Base-by-base conservation (phyloP, 2,888 invertebrate species). In the Leucozona laternaria region DNA sequence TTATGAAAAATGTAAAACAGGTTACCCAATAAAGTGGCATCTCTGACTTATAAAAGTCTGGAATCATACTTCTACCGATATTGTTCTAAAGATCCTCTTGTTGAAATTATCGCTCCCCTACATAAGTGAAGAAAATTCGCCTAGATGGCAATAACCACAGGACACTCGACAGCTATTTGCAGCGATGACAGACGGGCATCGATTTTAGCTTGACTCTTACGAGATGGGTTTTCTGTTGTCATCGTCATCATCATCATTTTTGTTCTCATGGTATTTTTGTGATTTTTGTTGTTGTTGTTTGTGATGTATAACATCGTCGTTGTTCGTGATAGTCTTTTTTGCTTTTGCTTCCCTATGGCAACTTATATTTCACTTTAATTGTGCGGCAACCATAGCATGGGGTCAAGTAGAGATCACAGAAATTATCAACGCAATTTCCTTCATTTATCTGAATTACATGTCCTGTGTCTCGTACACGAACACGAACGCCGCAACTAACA, bases 401-500 rank as follows among this genome's bases (percentile, higher is more conserved):
- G 17, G 77, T 82, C 72, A 78, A 62, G 75, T 53, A 40, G 53
- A 82, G 73, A 81, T 85, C 85, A 70, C 57, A 64, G 78, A 78
- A 86, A 81, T 86, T 86, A 86, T 86, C 82, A 86, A 82, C 81
- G 82, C 82, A 79, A 82, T 86, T 86, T 86, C 78, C 82, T 86
- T 79, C 86, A 73, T 81, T 81, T 86, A 86, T 78, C 81, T 70
- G 62, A 71, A 86, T 53, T 77, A 64, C 82, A 79, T 86, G 81
- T 78, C 57, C 81, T 81, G 73, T 71, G 73, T 75, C 40, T 64
- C 75, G 66, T 71, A 75, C 70, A 82, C 57, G 72, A 75, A 60
- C 62, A 31, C 31, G 5, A 7, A 4, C 31, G 2, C 31, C 64
- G 43, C 77, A 72, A 79, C 53, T 64, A 60, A 37, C 70, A 43